Percentiles rank a stretch among this genome's conserved stretches.
Evolutionary conservation across 2,797 vertebrate species (phyloP).

Genomic region (Picus viridis): DNA sequence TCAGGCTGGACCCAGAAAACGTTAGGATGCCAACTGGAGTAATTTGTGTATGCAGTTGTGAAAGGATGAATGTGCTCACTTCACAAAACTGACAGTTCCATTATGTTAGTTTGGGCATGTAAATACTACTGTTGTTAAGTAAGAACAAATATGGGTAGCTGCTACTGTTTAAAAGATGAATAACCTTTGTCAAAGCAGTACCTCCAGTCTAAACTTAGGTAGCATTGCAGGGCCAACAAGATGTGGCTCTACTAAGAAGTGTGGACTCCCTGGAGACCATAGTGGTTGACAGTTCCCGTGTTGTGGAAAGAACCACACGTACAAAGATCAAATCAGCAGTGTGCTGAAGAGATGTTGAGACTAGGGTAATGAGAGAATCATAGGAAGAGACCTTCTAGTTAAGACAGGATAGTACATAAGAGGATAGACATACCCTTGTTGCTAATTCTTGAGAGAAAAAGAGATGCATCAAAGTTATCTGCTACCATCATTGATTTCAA

Average conservation of each 20-base stretch:
- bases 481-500: background rate
- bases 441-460: background rate
- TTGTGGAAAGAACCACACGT: background rate
- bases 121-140: background rate
- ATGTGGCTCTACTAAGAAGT: background rate
- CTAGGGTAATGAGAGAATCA: background rate
- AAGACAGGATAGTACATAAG: background rate
- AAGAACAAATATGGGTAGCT: background rate
- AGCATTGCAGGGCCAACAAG: background rate
- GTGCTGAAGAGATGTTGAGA: background rate
- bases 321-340: background rate
- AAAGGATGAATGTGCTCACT: background rate
- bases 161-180: background rate
- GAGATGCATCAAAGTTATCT: background rate
- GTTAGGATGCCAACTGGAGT: background rate
- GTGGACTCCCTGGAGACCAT: background rate
- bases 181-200: background rate
- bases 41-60: background rate
- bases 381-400: background rate
- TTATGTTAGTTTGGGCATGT: background rate
- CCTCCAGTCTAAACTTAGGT: background rate
- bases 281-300: background rate
- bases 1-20: background rate
- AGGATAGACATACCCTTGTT: background rate
- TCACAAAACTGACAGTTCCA: background rate